These are phyloP conservation scores for Drosophila atripex DNA, from an alignment of 2,888 invertebrate genomes.

Conservation along the genomic window DNA sequence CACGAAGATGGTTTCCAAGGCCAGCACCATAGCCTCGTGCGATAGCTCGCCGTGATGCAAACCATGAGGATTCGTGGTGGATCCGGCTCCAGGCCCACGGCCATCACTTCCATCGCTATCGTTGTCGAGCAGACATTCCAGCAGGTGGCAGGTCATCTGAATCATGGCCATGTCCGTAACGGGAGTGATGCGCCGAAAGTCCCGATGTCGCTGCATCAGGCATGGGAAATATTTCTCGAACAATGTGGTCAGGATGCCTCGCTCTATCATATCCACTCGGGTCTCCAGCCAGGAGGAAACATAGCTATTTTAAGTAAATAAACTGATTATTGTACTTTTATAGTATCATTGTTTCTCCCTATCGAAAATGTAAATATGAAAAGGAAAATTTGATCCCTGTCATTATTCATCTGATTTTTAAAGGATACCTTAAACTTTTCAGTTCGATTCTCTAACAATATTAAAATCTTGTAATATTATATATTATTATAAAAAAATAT, in stretches of 20 bases:
- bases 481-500: too few species aligned
- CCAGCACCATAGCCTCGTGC: slow-evolving; percentile 86
- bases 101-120: slow-evolving; percentile 46
- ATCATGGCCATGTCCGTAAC: slow-evolving; percentile 95
- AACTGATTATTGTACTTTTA: too few species aligned
- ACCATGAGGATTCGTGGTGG: slow-evolving; percentile 59
- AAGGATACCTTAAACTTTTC: too few species aligned
- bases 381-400: too few species aligned
- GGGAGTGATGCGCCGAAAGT: slow-evolving; percentile 95
- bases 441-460: too few species aligned
- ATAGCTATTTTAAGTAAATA: slow-evolving; percentile 85
- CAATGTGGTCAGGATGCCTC: slow-evolving; percentile 92
- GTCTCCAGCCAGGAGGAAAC: slow-evolving; percentile 96
- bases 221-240: slow-evolving; percentile 97
- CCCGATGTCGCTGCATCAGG: slow-evolving; percentile 90
- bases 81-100: neutral
- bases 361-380: too few species aligned
- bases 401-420: too few species aligned
- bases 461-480: too few species aligned
- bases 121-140: slow-evolving; percentile 90
- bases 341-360: too few species aligned
- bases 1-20: slow-evolving; percentile 95
- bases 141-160: slow-evolving; percentile 93
- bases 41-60: slow-evolving; percentile 87
- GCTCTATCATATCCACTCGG: slow-evolving; percentile 89